Evolutionary conservation across 2,888 invertebrate genomes (phyloP), one percentile per base, ranked within the genome.

Genomic region (Pinctada fucata): DNA sequence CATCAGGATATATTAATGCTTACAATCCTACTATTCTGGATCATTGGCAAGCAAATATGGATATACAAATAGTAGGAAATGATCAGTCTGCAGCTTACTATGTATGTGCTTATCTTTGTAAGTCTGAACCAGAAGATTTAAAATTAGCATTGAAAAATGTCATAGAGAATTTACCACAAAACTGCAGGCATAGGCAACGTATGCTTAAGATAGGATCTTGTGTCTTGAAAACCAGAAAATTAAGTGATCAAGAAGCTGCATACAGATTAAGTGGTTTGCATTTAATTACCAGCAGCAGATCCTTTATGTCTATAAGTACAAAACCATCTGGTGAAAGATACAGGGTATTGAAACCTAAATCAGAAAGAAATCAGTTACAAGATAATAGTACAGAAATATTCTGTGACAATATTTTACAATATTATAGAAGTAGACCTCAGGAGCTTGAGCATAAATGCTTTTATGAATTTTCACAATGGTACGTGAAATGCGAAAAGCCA

Each of bases 41-140:
- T 16, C 73, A 81, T 47, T 83, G 83, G 83, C 69, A 73, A 72
- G 83, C 83, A 8, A 83, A 83, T 52, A 79, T 78, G 82, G 82
- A 80, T 48, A 76, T 82, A 16, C 82, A 82, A 58, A 16, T 75
- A n/a, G 72, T 82, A 6, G 63, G 58, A 16, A 72, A 68, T 67
- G 68, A 72, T n/a, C 65, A 75, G 13, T 69, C 72, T 49, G 80
- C 78, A 10, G 82, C 82, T n/a, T 80, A 75, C 73, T 82, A 80
- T 77, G 79, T 82, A 3, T 82, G 79, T 70, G 49, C 76, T 48
- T 82, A 80, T 49, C 16, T 82, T 68, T 82, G 82, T 52, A 83
- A 83, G 49, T 48, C 80, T 16, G 82, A 82, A 67, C 82, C 82
- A 45, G 78, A 83, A 67, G 78, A 74, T 70, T 71, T 83, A 72